A percentile compares a stretch with the other conserved stretches of the same genome.
These are phyloP conservation scores for Solea solea DNA, from an alignment of 2,113 vertebrate genomes.

Conservation along the genomic window DNA sequence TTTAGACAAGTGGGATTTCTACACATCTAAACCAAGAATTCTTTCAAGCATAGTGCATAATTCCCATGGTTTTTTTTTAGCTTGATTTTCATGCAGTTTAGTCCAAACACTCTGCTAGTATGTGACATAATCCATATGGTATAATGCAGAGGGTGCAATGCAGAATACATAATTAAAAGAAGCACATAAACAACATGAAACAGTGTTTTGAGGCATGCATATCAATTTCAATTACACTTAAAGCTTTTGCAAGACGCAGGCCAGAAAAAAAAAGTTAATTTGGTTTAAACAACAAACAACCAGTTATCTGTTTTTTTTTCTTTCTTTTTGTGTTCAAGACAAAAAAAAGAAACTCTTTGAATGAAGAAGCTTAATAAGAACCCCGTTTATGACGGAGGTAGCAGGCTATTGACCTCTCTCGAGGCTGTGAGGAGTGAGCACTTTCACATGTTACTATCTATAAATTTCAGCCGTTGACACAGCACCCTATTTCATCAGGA, in stretches of 20 bases:
- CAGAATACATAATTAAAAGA: conserved; percentile 6
- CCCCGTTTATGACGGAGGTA: conserved; percentile 66
- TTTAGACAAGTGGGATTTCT: conserved; percentile 34
- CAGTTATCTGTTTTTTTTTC: conserved; percentile 29
- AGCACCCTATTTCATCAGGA: conserved; percentile 76
- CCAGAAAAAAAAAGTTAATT: background rate
- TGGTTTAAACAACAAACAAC: conserved; percentile 44
- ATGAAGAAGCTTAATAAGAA: conserved; percentile 71
- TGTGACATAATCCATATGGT: background rate
- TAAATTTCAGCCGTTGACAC: conserved; percentile 78
- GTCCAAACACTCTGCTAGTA: conserved; percentile 11
- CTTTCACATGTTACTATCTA: conserved; percentile 82
- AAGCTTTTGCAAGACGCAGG: conserved; percentile 14
- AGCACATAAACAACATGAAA: background rate
- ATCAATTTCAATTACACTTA: conserved; percentile 12
- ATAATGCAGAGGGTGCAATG: conserved; percentile 8
- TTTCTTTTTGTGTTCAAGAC: conserved; percentile 29
- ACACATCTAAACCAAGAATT: conserved; percentile 33
- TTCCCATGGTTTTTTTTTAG: background rate
- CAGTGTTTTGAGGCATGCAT: background rate
- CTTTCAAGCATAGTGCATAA: conserved; percentile 39
- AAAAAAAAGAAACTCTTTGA: conserved; percentile 35
- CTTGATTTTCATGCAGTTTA: conserved; percentile 19
- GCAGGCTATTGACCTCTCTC: conserved; percentile 77
- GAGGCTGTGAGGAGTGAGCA: conserved; percentile 69